These are phyloP conservation scores for Rynchops niger DNA, from an alignment of 2,113 vertebrate genomes.

Conservation along the genomic window DNA sequence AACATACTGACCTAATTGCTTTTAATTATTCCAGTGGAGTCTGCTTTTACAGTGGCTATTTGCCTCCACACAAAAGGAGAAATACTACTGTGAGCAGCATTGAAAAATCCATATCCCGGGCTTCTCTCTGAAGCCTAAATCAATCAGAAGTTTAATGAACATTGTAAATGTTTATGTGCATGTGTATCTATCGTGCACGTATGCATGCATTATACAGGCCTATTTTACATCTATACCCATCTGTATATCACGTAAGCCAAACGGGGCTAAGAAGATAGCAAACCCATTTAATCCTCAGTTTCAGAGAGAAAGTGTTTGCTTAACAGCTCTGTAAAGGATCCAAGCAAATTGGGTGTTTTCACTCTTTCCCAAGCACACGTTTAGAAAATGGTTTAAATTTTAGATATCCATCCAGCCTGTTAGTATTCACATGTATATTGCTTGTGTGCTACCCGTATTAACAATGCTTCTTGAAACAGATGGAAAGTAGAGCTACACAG, in stretches of 20 bases:
- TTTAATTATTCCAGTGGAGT: constrained; percentile 66
- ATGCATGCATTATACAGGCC: background rate
- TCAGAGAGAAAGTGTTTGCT: background rate
- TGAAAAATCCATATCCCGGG: constrained; percentile 48
- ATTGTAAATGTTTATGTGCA: constrained; percentile 6
- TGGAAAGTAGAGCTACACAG: background rate
- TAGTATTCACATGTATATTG: background rate
- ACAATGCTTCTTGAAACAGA: background rate
- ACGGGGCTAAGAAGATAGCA: background rate
- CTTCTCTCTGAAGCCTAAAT: constrained; percentile 32
- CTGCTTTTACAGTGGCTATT: constrained; percentile 43
- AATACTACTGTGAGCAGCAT: constrained; percentile 11
- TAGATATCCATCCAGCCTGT: background rate
- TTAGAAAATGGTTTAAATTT: background rate
- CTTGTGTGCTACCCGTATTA: background rate
- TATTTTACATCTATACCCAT: background rate
- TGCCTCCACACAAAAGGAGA: constrained; percentile 20
- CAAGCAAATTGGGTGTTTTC: background rate
- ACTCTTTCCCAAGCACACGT: background rate
- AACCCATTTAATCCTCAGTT: background rate
- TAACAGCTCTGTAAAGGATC: background rate
- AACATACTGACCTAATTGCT: constrained; percentile 62
- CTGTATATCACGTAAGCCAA: constrained; percentile 11
- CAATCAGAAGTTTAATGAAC: constrained; percentile 45
- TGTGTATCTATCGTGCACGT: constrained; percentile 32